Percentiles rank a stretch among this genome's conserved stretches.
Conservation (phyloP, 2,113 vertebrate species). For the Blennius ocellaris region DNA sequence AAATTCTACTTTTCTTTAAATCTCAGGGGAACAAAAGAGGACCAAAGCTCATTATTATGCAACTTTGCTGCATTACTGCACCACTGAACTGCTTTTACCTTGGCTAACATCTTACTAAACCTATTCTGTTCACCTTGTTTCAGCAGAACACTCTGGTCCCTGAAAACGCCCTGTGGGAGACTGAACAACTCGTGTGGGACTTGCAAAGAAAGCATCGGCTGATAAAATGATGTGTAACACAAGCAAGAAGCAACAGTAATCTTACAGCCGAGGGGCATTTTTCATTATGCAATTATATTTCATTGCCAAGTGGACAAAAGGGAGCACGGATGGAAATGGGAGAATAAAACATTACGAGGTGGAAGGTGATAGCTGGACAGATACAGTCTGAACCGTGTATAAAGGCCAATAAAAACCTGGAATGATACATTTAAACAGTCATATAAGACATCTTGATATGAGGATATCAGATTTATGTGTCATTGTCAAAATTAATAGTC, state of each 20-base stretch:
- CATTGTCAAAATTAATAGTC: constrained; percentile 29
- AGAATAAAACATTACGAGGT: constrained; percentile 56
- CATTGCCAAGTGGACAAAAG: constrained; percentile 60
- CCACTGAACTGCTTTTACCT: constrained; percentile 47
- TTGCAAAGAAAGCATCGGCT: constrained; percentile 33
- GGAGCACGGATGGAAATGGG: constrained; percentile 21
- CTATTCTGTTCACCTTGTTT: constrained; percentile 43
- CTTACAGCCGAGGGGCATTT: constrained; percentile 15
- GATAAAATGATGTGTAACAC: constrained; percentile 55
- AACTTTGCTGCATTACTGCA: constrained; percentile 58
- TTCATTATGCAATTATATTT: constrained; percentile 61
- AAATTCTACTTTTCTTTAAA: constrained; percentile 48
- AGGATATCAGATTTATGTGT: constrained; percentile 46
- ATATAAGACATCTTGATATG: constrained; percentile 35
- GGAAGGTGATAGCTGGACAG: constrained; percentile 15
- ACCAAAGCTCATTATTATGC: constrained; percentile 63
- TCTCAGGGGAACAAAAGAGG: constrained; percentile 38
- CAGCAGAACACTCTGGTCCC: constrained; percentile 24
- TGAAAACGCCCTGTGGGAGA: constrained; percentile 31
- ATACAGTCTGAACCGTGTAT: constrained; percentile 24
- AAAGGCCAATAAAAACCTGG: constrained; percentile 49
- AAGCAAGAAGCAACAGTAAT: constrained; percentile 31
- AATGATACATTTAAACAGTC: constrained; percentile 44
- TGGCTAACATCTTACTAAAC: constrained; percentile 44
- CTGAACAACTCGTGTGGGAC: constrained; percentile 37